Evolutionary conservation across 2,113 vertebrate genomes (phyloP).

Genomic region (Sitta europaea): DNA sequence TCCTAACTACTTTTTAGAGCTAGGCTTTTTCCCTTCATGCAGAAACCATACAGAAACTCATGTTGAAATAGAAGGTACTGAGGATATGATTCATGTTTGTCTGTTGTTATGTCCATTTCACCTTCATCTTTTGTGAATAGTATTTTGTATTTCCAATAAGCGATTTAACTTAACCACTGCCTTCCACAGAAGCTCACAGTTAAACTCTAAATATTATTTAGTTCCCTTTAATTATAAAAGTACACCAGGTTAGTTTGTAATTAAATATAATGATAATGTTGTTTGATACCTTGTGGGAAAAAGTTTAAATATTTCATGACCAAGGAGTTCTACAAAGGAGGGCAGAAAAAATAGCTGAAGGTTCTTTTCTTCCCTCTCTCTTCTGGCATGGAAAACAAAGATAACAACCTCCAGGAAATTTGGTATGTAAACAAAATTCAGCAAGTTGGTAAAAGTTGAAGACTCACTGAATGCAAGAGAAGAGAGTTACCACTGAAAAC

Average conservation of each 20-base stretch:
- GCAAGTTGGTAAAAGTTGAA: neutral
- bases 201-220: slow-evolving; percentile 21
- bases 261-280: slow-evolving; percentile 60
- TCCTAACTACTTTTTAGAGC: neutral
- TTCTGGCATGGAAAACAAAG: neutral
- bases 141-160: slow-evolving; percentile 13
- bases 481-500: neutral
- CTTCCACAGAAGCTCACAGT: slow-evolving; percentile 4
- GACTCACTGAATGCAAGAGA: neutral
- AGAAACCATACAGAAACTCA: neutral
- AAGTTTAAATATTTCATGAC: slow-evolving; percentile 26
- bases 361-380: neutral
- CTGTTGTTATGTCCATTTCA: neutral
- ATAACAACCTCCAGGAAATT: neutral
- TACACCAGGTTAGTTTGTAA: slow-evolving; percentile 36
- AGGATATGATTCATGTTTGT: neutral
- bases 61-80: neutral
- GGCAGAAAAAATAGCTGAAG: neutral
- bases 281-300: slow-evolving; percentile 45
- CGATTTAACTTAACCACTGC: slow-evolving; percentile 26
- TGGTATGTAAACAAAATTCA: neutral
- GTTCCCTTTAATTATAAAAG: slow-evolving; percentile 56
- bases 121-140: neutral
- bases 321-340: neutral
- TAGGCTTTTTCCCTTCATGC: neutral